These are phyloP conservation scores for Theretra japonica DNA, from an alignment of 2,888 invertebrate genomes.

Conservation along the genomic window DNA sequence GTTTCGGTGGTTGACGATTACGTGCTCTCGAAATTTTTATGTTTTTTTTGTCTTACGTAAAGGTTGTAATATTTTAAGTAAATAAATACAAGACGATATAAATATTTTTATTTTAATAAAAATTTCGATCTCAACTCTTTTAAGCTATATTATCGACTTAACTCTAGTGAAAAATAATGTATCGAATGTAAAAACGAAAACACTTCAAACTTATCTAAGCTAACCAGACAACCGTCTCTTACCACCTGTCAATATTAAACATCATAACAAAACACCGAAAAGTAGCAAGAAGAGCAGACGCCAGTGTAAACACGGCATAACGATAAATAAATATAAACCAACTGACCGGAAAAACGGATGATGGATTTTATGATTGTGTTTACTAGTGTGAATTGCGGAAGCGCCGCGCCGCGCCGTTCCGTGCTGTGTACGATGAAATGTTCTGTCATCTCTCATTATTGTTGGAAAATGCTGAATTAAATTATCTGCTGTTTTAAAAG, in stretches of 20 bases:
- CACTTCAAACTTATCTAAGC: too few relatives aligned
- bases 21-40: too few relatives aligned
- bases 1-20: too few relatives aligned
- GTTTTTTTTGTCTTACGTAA: too few relatives aligned
- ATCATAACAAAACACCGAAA: not conserved
- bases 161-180: too few relatives aligned
- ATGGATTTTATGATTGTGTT: constrained; percentile 58
- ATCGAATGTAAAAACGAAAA: too few relatives aligned
- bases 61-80: too few relatives aligned
- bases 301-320: constrained; percentile 12
- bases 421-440: not conserved
- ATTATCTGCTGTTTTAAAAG: not conserved
- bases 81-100: too few relatives aligned
- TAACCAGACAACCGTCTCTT: too few relatives aligned
- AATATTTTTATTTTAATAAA: too few relatives aligned
- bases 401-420: constrained; percentile 28
- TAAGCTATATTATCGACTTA: too few relatives aligned
- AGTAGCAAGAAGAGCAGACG: not conserved
- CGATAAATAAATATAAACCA: constrained; percentile 43
- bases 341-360: constrained; percentile 58
- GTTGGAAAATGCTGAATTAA: not conserved
- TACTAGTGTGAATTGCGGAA: constrained; percentile 43
- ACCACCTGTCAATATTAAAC: not conserved
- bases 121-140: too few relatives aligned
- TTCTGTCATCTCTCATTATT: constrained; percentile 11